A percentile compares a stretch with the other conserved stretches of the same genome.
Conservation (phyloP, 2,113 vertebrate genomes). For the Hippocampus comes region DNA sequence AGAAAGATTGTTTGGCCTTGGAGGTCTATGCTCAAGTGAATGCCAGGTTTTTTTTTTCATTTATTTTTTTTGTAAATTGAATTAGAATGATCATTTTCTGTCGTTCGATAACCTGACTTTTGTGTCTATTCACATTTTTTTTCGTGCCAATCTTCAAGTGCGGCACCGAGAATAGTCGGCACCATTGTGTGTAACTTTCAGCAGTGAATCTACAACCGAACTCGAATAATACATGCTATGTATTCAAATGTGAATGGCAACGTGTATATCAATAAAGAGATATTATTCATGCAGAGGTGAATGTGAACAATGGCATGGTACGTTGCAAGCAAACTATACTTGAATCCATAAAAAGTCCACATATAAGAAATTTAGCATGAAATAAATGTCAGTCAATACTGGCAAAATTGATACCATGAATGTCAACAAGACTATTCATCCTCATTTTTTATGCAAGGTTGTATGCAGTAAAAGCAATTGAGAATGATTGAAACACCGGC, state of each 20-base stretch:
- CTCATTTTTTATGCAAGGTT: too few species aligned
- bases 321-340: too few species aligned
- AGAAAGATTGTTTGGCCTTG: neutral
- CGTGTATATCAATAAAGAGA: neutral
- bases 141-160: neutral
- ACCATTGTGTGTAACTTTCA: neutral
- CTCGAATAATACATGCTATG: neutral
- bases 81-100: neutral
- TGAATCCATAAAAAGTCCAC: too few species aligned
- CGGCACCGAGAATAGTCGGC: neutral
- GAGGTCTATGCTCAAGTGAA: neutral
- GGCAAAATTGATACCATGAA: too few species aligned
- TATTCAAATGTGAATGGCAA: neutral
- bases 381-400: too few species aligned
- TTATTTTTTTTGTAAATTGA: neutral
- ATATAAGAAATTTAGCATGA: too few species aligned
- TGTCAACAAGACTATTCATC: too few species aligned
- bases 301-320: too few species aligned
- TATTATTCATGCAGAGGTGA: too few species aligned
- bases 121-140: neutral
- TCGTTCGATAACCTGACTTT: too few species aligned
- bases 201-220: neutral
- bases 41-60: neutral
- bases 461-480: too few species aligned
- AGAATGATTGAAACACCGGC: too few species aligned